Percentiles rank a stretch among this genome's conserved stretches.
Evolutionary conservation across 2,113 vertebrate genomes (phyloP).

Genomic region (Semicossyphus pulcher): DNA sequence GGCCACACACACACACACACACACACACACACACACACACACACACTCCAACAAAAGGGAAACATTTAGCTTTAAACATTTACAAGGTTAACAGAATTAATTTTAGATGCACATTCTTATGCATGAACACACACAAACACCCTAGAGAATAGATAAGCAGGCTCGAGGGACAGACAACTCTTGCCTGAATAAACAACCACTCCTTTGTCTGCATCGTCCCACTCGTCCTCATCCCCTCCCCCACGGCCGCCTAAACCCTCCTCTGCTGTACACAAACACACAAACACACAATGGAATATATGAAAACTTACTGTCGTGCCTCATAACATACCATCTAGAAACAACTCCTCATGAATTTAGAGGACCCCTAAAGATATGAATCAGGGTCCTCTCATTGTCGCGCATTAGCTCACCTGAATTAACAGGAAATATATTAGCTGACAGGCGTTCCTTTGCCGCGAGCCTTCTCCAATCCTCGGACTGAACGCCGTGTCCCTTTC

Average conservation of each 20-base stretch:
- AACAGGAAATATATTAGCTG: slow-evolving; percentile 51
- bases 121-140: slow-evolving; percentile 39
- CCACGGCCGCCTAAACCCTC: slow-evolving; percentile 22
- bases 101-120: slow-evolving; percentile 52
- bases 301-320: slow-evolving; percentile 43
- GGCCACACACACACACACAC: too few relatives aligned
- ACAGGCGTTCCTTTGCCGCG: slow-evolving; percentile 52
- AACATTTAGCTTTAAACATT: slow-evolving; percentile 30
- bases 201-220: slow-evolving; percentile 57
- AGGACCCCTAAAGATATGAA: slow-evolving; percentile 15
- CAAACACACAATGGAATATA: slow-evolving; percentile 44
- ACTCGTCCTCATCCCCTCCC: slow-evolving; percentile 41
- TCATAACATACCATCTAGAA: slow-evolving; percentile 29
- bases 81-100: slow-evolving; percentile 59
- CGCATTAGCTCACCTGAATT: slow-evolving; percentile 58
- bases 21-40: too few relatives aligned
- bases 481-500: slow-evolving; percentile 50
- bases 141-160: slow-evolving; percentile 60
- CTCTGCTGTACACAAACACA: slow-evolving; percentile 18
- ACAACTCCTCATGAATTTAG: background rate
- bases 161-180: slow-evolving; percentile 59
- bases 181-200: slow-evolving; percentile 62
- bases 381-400: slow-evolving; percentile 30
- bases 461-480: slow-evolving; percentile 50
- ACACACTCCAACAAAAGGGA: slow-evolving; percentile 11